These are phyloP conservation scores for Artibeus jamaicensis DNA, from an alignment of 2,797 vertebrate genomes.

Conservation along the genomic window DNA sequence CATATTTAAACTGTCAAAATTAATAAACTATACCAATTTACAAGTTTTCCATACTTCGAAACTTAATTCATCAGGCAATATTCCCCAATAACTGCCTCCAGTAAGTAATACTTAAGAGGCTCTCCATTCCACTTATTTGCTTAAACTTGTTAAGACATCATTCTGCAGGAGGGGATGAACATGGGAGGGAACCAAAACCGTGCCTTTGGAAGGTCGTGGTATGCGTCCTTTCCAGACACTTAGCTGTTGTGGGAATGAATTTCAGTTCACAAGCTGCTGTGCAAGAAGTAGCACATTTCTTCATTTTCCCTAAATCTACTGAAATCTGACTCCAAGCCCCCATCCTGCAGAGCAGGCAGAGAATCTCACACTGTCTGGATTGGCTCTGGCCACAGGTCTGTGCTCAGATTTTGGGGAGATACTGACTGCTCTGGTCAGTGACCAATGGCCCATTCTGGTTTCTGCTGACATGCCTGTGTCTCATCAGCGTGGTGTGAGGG, in stretches of 20 bases:
- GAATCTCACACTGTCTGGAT: background rate
- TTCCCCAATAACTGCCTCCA: background rate
- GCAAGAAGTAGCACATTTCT: constrained; percentile 4
- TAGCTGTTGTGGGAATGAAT: background rate
- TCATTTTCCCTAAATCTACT: background rate
- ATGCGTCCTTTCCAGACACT: background rate
- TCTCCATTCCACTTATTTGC: background rate
- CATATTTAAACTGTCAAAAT: background rate
- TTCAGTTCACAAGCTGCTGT: background rate
- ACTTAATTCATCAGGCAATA: background rate
- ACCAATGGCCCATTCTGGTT: background rate
- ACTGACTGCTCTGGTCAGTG: background rate
- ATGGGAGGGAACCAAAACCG: background rate
- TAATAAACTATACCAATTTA: background rate
- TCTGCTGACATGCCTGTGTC: background rate
- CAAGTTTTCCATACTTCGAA: background rate
- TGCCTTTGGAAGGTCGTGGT: background rate
- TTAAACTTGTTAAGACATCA: background rate
- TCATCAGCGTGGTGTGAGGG: background rate
- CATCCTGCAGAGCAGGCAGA: background rate
- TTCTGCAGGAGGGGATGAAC: background rate
- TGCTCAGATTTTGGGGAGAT: background rate
- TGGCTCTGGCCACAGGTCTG: background rate
- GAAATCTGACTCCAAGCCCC: background rate
- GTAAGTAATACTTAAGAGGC: background rate